Evolutionary conservation across 1,140 invertebrate species (phyloP), one percentile per base, ranked within the genome.

Genomic region (Oreohelix idahoensis): DNA sequence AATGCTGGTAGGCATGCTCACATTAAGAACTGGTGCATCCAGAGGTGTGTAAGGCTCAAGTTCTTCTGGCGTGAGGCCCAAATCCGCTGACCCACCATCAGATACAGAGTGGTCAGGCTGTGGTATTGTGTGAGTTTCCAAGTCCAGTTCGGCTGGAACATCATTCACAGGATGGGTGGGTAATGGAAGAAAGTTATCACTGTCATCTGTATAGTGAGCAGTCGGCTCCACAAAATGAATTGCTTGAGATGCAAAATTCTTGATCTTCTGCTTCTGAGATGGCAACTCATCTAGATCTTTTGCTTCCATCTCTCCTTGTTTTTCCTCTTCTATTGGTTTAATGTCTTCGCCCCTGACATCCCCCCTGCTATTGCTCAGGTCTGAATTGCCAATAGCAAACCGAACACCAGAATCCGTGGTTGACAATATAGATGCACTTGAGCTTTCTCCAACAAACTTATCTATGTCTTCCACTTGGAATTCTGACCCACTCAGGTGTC

Each of bases 381-480:
- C 66, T 69, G 78, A 11, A n/a, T 1, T 13, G 10, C 78, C 78
- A 42, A 79, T 66, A 35, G 38, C 20, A 51, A 80, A 80, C 39
- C 42, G 49, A 0, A 80, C 79, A 71, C 32, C 35, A 1, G 38
- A n/a, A 53, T 45, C 42, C 53, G 75, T 26, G 1, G 32, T n/a
- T 20, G 71, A 13, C 42, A 26, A 17, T 29, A 36, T 29, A 1
- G 71, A 36, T 8, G 23, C 11, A 8, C 26, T 45, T 2, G 75
- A 36, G 42, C 58, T 69, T 49, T 80, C 79, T 11, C 79, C 79
- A n/a, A 80, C 69, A 80, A 80, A 80, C 66, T 80, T 36, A 29
- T 63, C 94, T 95, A 84, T 93, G 93, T 58, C 51, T 20, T 82
- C 80, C 29, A 63, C 13, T 26, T 49, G 45, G 36, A 74, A 82